These are phyloP conservation scores for Criorhina ranunculi DNA, from an alignment of 2,888 invertebrate genomes.

Conservation along the genomic window DNA sequence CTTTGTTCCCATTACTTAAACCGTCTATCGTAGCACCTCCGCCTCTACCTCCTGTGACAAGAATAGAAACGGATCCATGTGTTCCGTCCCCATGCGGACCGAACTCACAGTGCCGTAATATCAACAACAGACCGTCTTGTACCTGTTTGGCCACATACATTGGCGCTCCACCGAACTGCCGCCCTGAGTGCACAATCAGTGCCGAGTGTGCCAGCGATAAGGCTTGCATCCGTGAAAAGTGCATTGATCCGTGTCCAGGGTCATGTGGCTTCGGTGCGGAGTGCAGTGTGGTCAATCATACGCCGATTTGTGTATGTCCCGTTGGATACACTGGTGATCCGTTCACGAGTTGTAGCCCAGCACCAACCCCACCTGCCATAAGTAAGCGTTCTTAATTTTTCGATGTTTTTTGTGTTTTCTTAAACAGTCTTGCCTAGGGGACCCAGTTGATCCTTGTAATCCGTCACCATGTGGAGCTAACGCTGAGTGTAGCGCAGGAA, in stretches of 20 bases:
- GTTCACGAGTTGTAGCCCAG: conserved; percentile 84
- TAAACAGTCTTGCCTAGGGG: conserved; percentile 79
- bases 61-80: conserved; percentile 86
- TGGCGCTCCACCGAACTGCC: conserved; percentile 89
- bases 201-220: conserved; percentile 88
- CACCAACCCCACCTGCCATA: conserved; percentile 78
- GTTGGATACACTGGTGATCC: conserved; percentile 86
- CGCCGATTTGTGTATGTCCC: conserved; percentile 88
- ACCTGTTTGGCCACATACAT: conserved; percentile 87
- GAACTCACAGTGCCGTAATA: conserved; percentile 86
- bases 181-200: conserved; percentile 89
- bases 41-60: conserved; percentile 78
- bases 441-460: conserved; percentile 87
- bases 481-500: conserved; percentile 87
- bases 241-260: conserved; percentile 89
- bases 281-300: conserved; percentile 88
- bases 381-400: conserved; percentile 79
- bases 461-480: conserved; percentile 91
- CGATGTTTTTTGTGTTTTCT: conserved; percentile 30
- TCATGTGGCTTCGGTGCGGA: conserved; percentile 88
- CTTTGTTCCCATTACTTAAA: conserved; percentile 2
- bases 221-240: conserved; percentile 89
- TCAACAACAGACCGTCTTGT: conserved; percentile 87
- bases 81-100: conserved; percentile 88
- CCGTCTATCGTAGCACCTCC: conserved; percentile 79